A percentile compares a stretch with the other conserved stretches of the same genome.
Evolutionary conservation across 2,113 vertebrate species (phyloP).

Genomic region (Vidua macroura): DNA sequence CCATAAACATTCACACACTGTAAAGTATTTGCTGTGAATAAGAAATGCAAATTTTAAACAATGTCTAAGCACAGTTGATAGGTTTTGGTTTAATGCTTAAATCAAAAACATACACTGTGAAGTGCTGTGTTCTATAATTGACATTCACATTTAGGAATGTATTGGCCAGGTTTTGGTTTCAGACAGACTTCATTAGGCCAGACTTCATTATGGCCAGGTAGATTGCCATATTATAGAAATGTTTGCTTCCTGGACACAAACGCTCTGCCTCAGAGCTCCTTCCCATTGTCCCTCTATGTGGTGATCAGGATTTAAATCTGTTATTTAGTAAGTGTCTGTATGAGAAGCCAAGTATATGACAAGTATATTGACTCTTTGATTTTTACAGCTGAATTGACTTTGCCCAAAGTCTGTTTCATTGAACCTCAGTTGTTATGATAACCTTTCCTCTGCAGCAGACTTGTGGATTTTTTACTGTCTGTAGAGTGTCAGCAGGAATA

Average conservation of each 20-base stretch:
- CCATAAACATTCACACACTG: neutral
- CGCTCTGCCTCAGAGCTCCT: neutral
- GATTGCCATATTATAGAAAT: neutral
- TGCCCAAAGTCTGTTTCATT: neutral
- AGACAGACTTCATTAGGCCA: neutral
- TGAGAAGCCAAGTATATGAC: neutral
- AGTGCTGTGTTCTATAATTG: neutral
- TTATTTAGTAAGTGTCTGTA: neutral
- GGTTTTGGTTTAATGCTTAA: neutral
- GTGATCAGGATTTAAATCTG: neutral
- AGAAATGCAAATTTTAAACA: neutral
- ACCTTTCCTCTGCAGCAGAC: neutral
- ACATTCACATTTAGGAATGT: neutral
- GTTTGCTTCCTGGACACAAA: neutral
- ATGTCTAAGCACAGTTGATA: neutral
- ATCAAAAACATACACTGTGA: neutral
- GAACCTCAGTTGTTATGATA: neutral
- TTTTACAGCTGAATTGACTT: neutral
- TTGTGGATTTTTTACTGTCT: neutral
- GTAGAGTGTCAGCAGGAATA: neutral
- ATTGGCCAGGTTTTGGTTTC: neutral
- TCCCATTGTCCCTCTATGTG: neutral
- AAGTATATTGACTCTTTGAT: neutral
- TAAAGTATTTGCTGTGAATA: neutral
- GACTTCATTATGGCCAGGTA: neutral